Evolutionary conservation across 2,113 vertebrate genomes (phyloP).

Genomic region (Scomber scombrus): DNA sequence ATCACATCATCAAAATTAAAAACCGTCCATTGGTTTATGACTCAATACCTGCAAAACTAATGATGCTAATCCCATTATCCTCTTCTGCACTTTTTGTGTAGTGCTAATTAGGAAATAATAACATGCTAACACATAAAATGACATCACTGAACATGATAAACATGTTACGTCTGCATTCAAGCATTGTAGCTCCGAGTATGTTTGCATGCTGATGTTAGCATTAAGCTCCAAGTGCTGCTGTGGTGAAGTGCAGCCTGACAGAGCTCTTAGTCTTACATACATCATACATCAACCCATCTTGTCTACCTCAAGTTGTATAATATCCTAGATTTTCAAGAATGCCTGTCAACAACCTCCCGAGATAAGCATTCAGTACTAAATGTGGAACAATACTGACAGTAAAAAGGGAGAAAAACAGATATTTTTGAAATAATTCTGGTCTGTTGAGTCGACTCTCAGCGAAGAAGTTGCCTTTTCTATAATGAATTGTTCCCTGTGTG

Average conservation of each 20-base stretch:
- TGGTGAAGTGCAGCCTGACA: not conserved
- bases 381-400: not conserved
- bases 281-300: no score
- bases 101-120: not conserved
- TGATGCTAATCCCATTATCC: not conserved
- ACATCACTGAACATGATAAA: not conserved
- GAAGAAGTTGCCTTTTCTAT: not conserved
- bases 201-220: not conserved
- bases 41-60: no score
- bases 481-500: conserved; percentile 5
- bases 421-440: not conserved
- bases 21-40: no score
- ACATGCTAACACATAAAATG: not conserved
- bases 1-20: no score
- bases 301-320: not conserved
- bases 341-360: not conserved
- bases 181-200: not conserved
- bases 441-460: not conserved
- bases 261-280: not conserved
- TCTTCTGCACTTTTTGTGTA: not conserved
- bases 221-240: not conserved
- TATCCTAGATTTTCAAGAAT: not conserved
- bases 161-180: not conserved
- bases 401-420: not conserved
- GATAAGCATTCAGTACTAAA: not conserved